Base-by-base conservation (phyloP, 2,888 invertebrate species). In the Resseliella maxima region DNA sequence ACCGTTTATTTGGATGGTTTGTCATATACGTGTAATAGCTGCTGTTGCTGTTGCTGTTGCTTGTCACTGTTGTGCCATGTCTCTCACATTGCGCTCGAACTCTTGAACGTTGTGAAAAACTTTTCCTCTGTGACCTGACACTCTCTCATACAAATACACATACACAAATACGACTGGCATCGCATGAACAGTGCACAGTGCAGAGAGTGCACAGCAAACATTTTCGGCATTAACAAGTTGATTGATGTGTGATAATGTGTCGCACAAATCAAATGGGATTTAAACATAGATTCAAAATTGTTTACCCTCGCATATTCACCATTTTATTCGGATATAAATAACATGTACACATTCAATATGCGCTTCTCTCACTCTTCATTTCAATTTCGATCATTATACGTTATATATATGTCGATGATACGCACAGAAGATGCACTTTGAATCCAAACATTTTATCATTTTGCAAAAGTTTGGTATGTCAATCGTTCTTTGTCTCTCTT, bases 171-270 rank as follows among this genome's bases (percentile, higher is more conserved):
- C n/a, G n/a, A 50, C 46, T 2, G 72, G 18, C 10, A 31, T 24
- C 24, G 2, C n/a, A 15, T 5, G n/a, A 72, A 72, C 72, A 31
- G 31, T 72, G 31, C 72, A 31, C 2, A 31, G n/a, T 31, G 27
- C 12, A 24, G 5, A 59, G 24, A 72, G 12, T 72, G 31, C 72
- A 72, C 72, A 72, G 72, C 72, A 72, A 72, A 72, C 72, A 72
- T 27, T 72, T 72, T 31, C 12, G 35, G 72, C 72, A 72, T 72
- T 72, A 72, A 72, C 72, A 72, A 72, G 72, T 72, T 72, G 72
- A 72, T 72, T 72, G 72, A 72, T 72, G 72, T 72, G 72, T 72
- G 72, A 72, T 72, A 72, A 72, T 72, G 72, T 72, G 72, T 72
- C 72, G 72, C 72, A 72, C 72, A 72, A 72, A 72, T 72, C 72